Conservation (phyloP, 2,113 vertebrate genomes). For the Pandion haliaetus region DNA sequence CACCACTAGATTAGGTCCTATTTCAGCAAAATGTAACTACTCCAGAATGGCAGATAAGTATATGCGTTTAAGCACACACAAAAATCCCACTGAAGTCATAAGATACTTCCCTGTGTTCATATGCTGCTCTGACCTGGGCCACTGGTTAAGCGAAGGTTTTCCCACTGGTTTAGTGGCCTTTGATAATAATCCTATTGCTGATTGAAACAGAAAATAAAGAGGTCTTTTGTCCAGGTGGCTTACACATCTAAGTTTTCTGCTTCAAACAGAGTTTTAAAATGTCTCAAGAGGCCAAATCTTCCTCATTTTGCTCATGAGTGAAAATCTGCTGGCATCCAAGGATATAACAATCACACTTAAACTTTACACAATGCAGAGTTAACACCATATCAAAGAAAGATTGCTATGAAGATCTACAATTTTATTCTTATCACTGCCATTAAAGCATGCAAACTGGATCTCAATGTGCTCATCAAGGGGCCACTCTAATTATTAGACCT, state of each 20-base stretch:
- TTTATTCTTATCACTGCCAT: not conserved
- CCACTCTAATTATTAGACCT: not conserved
- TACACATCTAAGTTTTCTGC: not conserved
- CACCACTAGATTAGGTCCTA: not conserved
- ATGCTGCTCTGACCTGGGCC: not conserved
- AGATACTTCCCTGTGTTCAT: not conserved
- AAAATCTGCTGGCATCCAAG: not conserved
- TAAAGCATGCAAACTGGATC: not conserved
- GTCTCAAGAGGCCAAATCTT: not conserved
- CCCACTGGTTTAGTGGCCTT: not conserved
- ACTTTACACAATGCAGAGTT: not conserved
- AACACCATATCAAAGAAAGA: not conserved
- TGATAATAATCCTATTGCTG: not conserved
- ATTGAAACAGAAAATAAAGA: not conserved
- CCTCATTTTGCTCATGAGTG: not conserved
- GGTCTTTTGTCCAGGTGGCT: not conserved
- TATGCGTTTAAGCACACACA: not conserved
- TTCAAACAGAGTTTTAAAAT: not conserved
- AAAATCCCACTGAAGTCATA: not conserved
- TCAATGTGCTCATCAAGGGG: not conserved
- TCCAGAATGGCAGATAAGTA: not conserved
- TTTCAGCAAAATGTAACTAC: not conserved
- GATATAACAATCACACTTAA: not conserved
- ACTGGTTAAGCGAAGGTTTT: not conserved
- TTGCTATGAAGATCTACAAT: not conserved